Base-by-base conservation (phyloP, 2,888 invertebrate genomes). In the Agrotis segetum region DNA sequence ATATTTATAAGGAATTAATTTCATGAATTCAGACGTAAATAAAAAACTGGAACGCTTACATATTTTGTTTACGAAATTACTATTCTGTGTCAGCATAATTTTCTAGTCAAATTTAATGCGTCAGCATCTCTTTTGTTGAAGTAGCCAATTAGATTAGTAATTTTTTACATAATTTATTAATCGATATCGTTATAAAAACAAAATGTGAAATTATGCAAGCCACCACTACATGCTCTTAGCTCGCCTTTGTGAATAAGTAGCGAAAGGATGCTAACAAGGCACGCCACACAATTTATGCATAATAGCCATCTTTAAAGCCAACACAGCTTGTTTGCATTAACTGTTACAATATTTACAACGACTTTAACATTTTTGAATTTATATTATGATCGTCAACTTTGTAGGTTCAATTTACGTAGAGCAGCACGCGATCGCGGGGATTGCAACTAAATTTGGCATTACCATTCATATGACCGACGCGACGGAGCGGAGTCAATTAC, bases 401-500 rank as follows among this genome's bases (percentile, higher is more conserved):
- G 77, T 82, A 71, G 63, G 71, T 77, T 75, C 77, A 85, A 79
- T 85, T 79, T 83, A 71, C 77, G 74, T 75, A 59, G 71, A 82
- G 70, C 71, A 59, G 60, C 79, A 85, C 82, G 80, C 81, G 82
- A 81, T 77, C 70, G 78, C 63, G 68, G 68, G 71, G 78, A 79
- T 77, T 75, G 82, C 67, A 77, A 66, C 85, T 82, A 85, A 85
- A 85, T 86, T 86, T 85, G 82, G 83, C 74, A 83, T 86, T 79
- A 79, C 82, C 81, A 85, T 86, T 87, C 83, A 83, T 82, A 83
- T 84, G 77, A n/a, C n/a, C n/a, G n/a, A n/a, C n/a, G 75, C 80
- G 85, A 74, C 73, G 79, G 82, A 81, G 80, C 75, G 75, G 71
- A 85, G 83, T 82, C 86, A 87, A 88, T 86, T 88, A 88, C 63